A percentile compares a stretch with the other conserved stretches of the same genome.
Conservation (phyloP, 2,797 vertebrate species). For the Gallinago solitaria region DNA sequence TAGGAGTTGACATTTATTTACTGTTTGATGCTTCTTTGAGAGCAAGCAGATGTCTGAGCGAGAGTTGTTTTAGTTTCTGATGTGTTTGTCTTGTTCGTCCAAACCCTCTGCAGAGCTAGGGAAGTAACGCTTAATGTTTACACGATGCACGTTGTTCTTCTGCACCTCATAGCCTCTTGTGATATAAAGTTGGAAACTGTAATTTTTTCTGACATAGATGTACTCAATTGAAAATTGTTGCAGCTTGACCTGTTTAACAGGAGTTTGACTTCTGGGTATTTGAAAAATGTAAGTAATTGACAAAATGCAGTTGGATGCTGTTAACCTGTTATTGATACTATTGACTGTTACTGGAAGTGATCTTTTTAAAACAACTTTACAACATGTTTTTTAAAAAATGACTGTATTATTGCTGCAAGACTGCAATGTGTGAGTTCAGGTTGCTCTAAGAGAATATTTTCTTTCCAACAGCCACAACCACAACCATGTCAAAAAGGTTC, state of each 20-base stretch:
- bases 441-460: neutral
- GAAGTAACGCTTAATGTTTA: neutral
- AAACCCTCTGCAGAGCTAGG: neutral
- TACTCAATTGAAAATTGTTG: neutral
- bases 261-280: slow-evolving; percentile 2
- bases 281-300: neutral
- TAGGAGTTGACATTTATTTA: neutral
- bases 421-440: too few species aligned
- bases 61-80: neutral
- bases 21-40: neutral
- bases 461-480: neutral
- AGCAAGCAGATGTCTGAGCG: neutral
- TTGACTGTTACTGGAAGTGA: neutral
- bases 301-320: neutral
- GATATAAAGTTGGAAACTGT: neutral
- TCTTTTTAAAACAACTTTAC: neutral
- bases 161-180: neutral
- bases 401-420: neutral
- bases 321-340: neutral
- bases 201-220: neutral
- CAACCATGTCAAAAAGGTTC: neutral
- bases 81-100: neutral
- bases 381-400: neutral
- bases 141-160: neutral
- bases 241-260: neutral